Percentiles rank a stretch among this genome's conserved stretches.
Conservation (phyloP, 2,797 vertebrate genomes). For the Sylvilagus floridanus region DNA sequence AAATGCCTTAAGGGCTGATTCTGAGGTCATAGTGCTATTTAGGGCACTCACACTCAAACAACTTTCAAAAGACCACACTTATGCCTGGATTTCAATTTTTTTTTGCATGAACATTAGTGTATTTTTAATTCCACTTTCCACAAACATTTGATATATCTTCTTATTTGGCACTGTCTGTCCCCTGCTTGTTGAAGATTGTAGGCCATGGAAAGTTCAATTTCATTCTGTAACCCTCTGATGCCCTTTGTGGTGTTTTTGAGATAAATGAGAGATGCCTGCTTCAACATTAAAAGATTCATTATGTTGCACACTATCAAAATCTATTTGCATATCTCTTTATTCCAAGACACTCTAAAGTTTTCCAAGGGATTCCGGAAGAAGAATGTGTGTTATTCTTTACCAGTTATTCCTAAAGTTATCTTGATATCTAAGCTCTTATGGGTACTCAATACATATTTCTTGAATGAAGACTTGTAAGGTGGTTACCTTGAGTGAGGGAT, state of each 20-base stretch:
- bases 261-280: not conserved
- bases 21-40: too few relatives aligned
- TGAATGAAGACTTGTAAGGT: not conserved
- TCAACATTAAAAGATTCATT: not conserved
- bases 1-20: too few relatives aligned
- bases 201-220: not conserved
- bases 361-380: not conserved
- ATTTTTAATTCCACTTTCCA: too few relatives aligned
- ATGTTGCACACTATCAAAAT: not conserved
- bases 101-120: too few relatives aligned
- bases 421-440: not conserved
- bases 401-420: not conserved
- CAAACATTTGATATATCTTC: too few relatives aligned
- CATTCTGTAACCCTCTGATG: not conserved
- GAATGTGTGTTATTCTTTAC: not conserved
- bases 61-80: too few relatives aligned
- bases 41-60: too few relatives aligned
- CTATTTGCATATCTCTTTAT: not conserved
- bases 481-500: not conserved
- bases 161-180: not conserved
- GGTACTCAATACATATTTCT: not conserved
- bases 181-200: not conserved
- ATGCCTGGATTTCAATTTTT: too few relatives aligned
- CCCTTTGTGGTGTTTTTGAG: not conserved
- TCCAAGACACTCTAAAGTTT: not conserved